Evolutionary conservation across 35 echinoderm and acorn worm species (phyloP), one percentile per base, ranked within the genome.

Genomic region (Anneissia japonica): DNA sequence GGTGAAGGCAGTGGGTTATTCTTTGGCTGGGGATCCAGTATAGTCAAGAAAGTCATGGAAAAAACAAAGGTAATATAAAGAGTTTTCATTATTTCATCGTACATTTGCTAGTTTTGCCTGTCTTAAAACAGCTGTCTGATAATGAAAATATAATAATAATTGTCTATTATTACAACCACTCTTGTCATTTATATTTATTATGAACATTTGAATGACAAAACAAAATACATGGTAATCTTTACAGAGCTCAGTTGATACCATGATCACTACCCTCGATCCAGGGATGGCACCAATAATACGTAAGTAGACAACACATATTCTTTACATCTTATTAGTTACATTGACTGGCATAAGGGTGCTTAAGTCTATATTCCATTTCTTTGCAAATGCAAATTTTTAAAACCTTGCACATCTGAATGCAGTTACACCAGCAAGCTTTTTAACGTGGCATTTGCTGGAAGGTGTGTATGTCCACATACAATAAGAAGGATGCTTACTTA

Each of bases 191-290:
- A 41, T 79, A 41, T 77, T n/a, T n/a, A n/a, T n/a, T n/a, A n/a
- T n/a, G n/a, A n/a, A n/a, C n/a, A n/a, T n/a, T n/a, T n/a, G n/a
- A n/a, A n/a, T n/a, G n/a, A n/a, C n/a, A n/a, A n/a, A n/a, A n/a
- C n/a, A n/a, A n/a, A n/a, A n/a, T n/a, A n/a, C n/a, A n/a, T n/a
- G n/a, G 26, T 30, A n/a, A n/a, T n/a, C 45, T 74, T 79, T 83
- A 5, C 73, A 98, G 96, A 94, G 82, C 56, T 99, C 96, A 0
- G 79, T 99, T 30, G 96, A 99, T 87, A 84, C 83, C 7, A 93
- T 99, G 92, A 99, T 99, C 4, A 99, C 96, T 79, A 99, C 96
- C 14, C 77, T 99, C 30, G 96, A 99, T 87, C 96, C 96, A 83
- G 96, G 96, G 23, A 99, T 99, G 96, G 96, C 89, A 77, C 89